Evolutionary conservation across 2,888 invertebrate genomes (phyloP).

Genomic region (Platycheirus rosarum): DNA sequence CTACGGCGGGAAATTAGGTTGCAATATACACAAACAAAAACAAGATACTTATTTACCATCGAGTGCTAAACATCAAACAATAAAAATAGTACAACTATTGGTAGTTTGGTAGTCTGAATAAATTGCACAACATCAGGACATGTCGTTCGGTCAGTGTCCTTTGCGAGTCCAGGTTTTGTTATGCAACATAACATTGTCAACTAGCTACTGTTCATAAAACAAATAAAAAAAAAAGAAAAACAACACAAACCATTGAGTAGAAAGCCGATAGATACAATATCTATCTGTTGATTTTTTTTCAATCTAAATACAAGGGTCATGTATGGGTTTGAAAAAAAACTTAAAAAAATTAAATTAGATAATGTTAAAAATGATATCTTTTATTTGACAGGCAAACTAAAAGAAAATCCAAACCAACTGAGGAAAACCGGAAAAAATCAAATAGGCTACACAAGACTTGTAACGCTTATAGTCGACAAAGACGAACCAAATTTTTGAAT

Average conservation of each 20-base stretch:
- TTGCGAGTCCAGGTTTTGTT: slow-evolving; percentile 19
- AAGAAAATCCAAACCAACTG: no score
- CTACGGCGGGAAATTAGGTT: slow-evolving; percentile 61
- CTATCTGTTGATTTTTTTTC: slow-evolving; percentile 47
- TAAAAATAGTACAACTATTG: slow-evolving; percentile 9
- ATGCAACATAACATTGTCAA: slow-evolving; percentile 37
- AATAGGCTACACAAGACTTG: no score
- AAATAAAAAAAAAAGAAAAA: background rate
- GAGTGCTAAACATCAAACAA: background rate
- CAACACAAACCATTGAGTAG: slow-evolving; percentile 35
- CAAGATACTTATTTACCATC: background rate
- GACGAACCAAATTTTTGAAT: no score
- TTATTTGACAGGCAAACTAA: no score
- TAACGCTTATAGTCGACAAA: no score
- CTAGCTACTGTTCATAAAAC: slow-evolving; percentile 5
- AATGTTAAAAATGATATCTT: no score
- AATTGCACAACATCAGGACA: slow-evolving; percentile 31
- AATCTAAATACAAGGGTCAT: background rate
- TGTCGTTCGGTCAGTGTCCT: slow-evolving; percentile 66
- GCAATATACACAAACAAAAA: slow-evolving; percentile 4
- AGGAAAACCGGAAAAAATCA: no score
- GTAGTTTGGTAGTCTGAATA: slow-evolving; percentile 15
- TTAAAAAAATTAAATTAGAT: no score
- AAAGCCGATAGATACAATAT: slow-evolving; percentile 54
- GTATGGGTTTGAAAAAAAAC: background rate